Conservation (phyloP, 2,113 vertebrate species). For the Accipiter cooperii region DNA sequence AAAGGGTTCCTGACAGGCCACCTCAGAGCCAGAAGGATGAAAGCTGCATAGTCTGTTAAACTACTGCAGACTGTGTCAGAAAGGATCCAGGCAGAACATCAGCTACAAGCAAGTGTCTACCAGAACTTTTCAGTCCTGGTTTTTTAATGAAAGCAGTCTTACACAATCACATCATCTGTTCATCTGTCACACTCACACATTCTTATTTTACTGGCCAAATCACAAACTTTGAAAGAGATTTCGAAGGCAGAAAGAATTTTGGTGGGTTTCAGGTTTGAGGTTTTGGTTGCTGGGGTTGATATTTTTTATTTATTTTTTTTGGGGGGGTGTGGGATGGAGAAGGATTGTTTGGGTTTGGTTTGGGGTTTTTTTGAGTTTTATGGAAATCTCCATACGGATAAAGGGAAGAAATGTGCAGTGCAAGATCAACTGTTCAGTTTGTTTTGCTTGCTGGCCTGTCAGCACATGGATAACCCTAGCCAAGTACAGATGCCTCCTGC, state of each 20-base stretch:
- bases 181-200: neutral
- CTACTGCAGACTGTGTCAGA: neutral
- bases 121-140: neutral
- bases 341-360: neutral
- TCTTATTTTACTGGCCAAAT: neutral
- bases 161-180: neutral
- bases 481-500: neutral
- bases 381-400: neutral
- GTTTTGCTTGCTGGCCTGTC: neutral
- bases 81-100: neutral
- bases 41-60: neutral
- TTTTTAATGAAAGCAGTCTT: neutral
- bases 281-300: neutral
- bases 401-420: neutral
- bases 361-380: neutral
- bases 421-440: neutral
- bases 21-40: neutral
- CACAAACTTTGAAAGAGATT: neutral
- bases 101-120: neutral
- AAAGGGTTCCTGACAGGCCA: neutral
- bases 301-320: no score
- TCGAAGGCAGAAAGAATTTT: neutral
- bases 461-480: neutral
- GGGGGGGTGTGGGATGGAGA: rapidly evolving
- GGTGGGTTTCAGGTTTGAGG: neutral